A percentile compares a stretch with the other conserved stretches of the same genome.
These are phyloP conservation scores for Otolemur garnettii DNA, from an alignment of 2,113 vertebrate species.

Conservation along the genomic window DNA sequence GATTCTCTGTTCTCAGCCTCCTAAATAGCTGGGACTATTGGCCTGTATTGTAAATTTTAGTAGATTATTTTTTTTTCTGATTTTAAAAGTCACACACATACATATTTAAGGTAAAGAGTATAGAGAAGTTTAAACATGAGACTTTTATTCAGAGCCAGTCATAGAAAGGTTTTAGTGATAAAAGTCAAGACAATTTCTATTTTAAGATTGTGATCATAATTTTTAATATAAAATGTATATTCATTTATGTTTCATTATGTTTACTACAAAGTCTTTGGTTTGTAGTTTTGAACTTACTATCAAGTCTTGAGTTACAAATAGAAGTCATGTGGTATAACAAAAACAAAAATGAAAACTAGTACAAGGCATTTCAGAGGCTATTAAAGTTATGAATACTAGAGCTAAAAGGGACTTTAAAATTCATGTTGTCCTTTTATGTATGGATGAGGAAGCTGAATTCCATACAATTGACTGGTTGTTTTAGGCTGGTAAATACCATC, in stretches of 20 bases:
- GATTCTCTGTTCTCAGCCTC: no score
- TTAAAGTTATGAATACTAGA: not conserved
- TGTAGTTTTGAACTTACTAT: no score
- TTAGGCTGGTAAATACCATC: slow-evolving; percentile 15
- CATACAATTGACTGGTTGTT: slow-evolving; percentile 9
- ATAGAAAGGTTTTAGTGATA: not conserved
- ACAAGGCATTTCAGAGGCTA: not conserved
- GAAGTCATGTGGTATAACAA: not conserved
- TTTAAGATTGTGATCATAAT: not conserved
- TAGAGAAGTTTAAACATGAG: not conserved
- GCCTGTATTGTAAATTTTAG: not conserved
- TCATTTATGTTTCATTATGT: no score
- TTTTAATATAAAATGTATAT: not conserved
- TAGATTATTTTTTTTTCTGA: not conserved
- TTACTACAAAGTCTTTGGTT: no score
- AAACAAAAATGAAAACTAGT: slow-evolving; percentile 43
- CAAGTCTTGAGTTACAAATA: not conserved
- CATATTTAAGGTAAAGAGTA: slow-evolving; percentile 21
- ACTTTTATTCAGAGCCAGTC: not conserved
- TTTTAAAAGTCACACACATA: not conserved
- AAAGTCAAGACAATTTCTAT: not conserved
- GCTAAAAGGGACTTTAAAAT: not conserved
- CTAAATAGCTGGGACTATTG: no score
- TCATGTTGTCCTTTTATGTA: not conserved
- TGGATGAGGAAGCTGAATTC: slow-evolving; percentile 45